Conservation (phyloP, 2,113 vertebrate genomes). For the Hippotragus niger region DNA sequence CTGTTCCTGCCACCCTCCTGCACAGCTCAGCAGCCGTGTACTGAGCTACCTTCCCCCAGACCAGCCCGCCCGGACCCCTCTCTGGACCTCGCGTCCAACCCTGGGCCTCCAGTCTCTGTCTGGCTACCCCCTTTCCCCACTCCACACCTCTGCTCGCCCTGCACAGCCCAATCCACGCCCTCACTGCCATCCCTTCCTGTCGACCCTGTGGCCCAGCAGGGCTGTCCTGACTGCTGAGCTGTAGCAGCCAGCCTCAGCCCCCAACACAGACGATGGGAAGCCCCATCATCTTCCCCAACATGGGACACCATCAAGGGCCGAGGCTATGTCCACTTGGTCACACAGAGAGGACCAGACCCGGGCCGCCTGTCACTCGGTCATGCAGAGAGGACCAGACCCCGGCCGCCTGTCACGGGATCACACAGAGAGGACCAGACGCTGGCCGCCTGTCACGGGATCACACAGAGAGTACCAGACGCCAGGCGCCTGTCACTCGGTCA, state of each 20-base stretch:
- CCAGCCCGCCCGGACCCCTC: not conserved
- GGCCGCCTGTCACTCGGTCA: too few relatives aligned
- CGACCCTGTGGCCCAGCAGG: not conserved
- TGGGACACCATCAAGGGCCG: not conserved
- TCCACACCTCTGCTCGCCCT: not conserved
- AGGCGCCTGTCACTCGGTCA: not conserved
- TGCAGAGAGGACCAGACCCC: rapidly evolving
- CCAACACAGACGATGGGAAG: not conserved
- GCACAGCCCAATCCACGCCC: not conserved
- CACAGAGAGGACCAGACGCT: too few relatives aligned
- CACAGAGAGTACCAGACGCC: rapidly evolving
- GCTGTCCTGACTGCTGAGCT: not conserved
- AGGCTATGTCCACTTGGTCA: not conserved
- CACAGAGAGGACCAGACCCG: too few relatives aligned
- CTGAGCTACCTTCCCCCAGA: not conserved
- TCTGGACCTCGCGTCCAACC: not conserved
- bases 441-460: rapidly evolving
- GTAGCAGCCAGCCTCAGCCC: not conserved
- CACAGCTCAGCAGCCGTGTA: rapidly evolving
- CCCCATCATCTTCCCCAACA: rapidly evolving
- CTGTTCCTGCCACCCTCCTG: too few relatives aligned
- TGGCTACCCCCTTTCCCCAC: not conserved
- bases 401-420: rapidly evolving
- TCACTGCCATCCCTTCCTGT: too few relatives aligned
- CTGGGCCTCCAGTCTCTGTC: not conserved